phyloP scores from a whole-genome alignment of 1,140 invertebrate genomes.

The Asobara japonica region DNA sequence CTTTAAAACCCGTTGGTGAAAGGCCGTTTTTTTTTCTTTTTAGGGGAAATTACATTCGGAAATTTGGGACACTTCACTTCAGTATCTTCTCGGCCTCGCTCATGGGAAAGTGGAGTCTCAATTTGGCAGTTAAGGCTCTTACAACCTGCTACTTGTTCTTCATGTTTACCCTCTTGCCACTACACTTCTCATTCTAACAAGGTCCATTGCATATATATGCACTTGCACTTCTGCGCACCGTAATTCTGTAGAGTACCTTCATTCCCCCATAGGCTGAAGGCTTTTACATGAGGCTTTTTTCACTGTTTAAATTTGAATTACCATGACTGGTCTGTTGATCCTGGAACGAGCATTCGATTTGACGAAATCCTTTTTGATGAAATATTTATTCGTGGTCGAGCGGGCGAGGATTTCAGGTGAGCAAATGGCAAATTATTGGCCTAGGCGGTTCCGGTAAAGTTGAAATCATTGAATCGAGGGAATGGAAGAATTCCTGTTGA shows the following conservation, averaged over 20 bases:
- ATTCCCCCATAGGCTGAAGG: neutral
- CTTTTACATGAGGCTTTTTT: neutral
- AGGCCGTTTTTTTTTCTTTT: too few species aligned
- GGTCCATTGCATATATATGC: neutral
- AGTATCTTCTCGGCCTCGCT: neutral
- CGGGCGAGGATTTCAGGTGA: too few species aligned
- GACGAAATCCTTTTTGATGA: too few species aligned
- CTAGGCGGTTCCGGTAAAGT: too few species aligned
- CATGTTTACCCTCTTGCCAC: neutral
- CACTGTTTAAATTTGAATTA: neutral
- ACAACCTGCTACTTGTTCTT: neutral
- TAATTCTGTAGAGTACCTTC: neutral
- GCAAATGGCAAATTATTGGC: too few species aligned
- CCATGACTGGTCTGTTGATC: too few species aligned
- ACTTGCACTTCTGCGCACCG: neutral
- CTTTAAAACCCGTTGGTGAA: neutral
- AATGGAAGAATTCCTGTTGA: too few species aligned
- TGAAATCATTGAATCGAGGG: too few species aligned
- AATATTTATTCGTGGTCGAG: too few species aligned
- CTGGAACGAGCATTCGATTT: too few species aligned
- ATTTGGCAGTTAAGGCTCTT: slow-evolving; percentile 3
- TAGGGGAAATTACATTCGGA: too few species aligned
- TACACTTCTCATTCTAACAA: slow-evolving; percentile 1
- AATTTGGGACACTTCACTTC: neutral
- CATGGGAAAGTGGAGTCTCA: neutral